Percentiles rank a stretch among this genome's conserved stretches.
Conservation (phyloP, 2,797 vertebrate species). For the Cryptoprocta ferox region DNA sequence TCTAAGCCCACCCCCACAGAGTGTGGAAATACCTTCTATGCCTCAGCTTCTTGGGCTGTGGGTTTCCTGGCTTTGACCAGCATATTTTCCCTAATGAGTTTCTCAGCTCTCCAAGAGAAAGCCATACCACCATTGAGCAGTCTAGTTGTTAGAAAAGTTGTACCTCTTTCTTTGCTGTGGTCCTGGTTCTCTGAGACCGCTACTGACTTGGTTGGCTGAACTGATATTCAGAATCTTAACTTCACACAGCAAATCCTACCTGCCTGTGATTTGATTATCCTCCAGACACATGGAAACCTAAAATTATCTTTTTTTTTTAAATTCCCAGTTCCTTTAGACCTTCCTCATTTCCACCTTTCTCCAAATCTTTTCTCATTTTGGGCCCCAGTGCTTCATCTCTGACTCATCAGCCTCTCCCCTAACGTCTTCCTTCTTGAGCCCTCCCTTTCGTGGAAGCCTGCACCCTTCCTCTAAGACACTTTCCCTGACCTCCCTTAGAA, state of each 20-base stretch:
- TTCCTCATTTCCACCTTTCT: background rate
- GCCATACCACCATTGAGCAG: background rate
- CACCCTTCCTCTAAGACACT: background rate
- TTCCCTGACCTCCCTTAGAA: background rate
- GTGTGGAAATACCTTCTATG: background rate
- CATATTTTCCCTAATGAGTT: background rate
- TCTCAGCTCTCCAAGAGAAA: background rate
- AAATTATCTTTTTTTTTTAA: background rate
- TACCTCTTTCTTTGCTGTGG: background rate
- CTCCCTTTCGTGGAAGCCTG: background rate
- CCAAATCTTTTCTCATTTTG: background rate
- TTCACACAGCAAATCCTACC: background rate
- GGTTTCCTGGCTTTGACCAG: background rate
- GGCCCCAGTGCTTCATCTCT: background rate
- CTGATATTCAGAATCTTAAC: background rate
- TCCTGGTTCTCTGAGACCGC: background rate
- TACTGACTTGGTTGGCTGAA: background rate
- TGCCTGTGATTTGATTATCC: background rate
- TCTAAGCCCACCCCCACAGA: background rate
- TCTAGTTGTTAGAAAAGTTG: background rate
- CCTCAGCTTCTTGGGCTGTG: background rate
- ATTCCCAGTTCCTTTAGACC: background rate
- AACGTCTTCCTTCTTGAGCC: background rate
- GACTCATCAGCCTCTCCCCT: background rate
- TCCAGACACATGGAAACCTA: background rate